Evolutionary conservation across 2,113 vertebrate species (phyloP).

Genomic region (Entomyzon cyanotis): DNA sequence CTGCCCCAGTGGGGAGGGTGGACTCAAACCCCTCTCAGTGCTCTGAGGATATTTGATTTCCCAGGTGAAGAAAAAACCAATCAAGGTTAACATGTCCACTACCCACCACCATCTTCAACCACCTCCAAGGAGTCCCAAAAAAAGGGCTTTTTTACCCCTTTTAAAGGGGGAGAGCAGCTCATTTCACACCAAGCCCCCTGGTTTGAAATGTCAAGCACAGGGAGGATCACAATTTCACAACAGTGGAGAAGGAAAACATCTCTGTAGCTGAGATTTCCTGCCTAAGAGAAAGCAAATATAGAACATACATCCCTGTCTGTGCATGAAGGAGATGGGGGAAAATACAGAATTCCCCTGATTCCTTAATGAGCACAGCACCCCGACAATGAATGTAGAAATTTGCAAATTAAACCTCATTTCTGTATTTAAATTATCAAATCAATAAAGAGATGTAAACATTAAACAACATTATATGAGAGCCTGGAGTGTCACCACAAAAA

Average conservation of each 20-base stretch:
- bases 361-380: constrained; percentile 1
- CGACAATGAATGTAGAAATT: not conserved
- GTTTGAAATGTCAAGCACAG: rapidly evolving
- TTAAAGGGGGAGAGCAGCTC: not conserved
- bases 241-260: rapidly evolving
- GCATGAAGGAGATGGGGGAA: not conserved
- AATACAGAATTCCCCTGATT: not conserved
- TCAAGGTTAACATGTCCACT: not conserved
- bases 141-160: not conserved
- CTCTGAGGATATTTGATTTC: not conserved
- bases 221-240: not conserved
- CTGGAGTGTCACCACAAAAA: constrained; percentile 55
- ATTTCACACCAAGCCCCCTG: not conserved
- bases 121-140: not conserved
- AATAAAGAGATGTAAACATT: constrained; percentile 48
- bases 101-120: not conserved
- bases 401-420: not conserved
- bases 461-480: constrained; percentile 53
- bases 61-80: not conserved
- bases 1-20: not conserved
- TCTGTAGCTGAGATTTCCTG: not conserved
- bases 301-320: not conserved
- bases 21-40: not conserved
- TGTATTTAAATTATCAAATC: constrained; percentile 48
- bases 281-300: not conserved